These are phyloP conservation scores for Cryptoblepharus egeriae DNA, from an alignment of 2,797 vertebrate species.

Conservation along the genomic window DNA sequence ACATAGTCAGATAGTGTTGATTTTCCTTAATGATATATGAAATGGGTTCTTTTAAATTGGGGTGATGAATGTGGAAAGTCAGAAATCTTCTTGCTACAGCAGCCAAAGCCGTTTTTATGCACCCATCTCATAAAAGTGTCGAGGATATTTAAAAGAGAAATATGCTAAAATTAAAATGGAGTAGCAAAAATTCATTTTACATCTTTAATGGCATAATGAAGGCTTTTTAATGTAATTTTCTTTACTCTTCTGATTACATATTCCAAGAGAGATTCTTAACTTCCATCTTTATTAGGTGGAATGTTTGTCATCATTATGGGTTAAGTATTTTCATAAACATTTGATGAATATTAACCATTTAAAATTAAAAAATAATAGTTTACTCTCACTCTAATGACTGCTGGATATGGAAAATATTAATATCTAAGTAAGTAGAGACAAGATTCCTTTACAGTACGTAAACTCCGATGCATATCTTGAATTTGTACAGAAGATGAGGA, in stretches of 20 bases:
- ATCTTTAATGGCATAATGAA: constrained; percentile 70
- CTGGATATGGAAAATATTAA: constrained; percentile 60
- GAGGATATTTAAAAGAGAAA: constrained; percentile 64
- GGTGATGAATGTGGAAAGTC: constrained; percentile 67
- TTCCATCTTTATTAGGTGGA: constrained; percentile 67
- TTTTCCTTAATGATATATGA: constrained; percentile 74
- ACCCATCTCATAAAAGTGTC: constrained; percentile 51
- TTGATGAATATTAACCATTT: constrained; percentile 76
- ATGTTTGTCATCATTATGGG: constrained; percentile 66
- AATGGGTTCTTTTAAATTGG: constrained; percentile 51
- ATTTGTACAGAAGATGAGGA: constrained; percentile 23
- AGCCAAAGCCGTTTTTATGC: constrained; percentile 57
- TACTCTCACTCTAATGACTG: constrained; percentile 61
- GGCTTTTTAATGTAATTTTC: constrained; percentile 72
- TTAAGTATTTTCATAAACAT: constrained; percentile 68
- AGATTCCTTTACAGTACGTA: constrained; percentile 19
- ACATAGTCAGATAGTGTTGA: constrained; percentile 61
- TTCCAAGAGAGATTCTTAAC: constrained; percentile 72
- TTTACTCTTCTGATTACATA: constrained; percentile 74
- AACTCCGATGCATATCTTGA: constrained; percentile 3
- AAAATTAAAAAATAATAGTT: constrained; percentile 72
- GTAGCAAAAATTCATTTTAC: constrained; percentile 71
- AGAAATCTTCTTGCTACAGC: constrained; percentile 66
- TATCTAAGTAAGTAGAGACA: constrained; percentile 45
- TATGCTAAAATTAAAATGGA: constrained; percentile 69